Conservation (phyloP, 2,888 invertebrate genomes). For the Nephrotoma flavescens region DNA sequence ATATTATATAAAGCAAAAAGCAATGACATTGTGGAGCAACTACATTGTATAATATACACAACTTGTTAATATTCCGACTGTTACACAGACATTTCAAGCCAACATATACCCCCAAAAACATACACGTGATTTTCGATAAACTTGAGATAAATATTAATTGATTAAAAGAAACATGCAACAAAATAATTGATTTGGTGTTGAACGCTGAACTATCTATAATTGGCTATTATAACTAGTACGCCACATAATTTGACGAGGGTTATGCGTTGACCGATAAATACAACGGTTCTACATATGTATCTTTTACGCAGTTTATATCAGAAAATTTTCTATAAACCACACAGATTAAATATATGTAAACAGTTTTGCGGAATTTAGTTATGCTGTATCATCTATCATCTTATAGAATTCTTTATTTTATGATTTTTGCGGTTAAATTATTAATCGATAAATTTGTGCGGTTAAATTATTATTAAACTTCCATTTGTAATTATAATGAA, state of each 20-base stretch:
- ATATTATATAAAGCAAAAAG: neutral
- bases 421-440: neutral
- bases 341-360: neutral
- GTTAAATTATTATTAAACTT: neutral
- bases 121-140: neutral
- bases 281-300: neutral
- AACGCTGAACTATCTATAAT: neutral
- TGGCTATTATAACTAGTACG: neutral
- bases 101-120: neutral
- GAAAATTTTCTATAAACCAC: neutral
- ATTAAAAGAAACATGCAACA: neutral
- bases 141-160: neutral
- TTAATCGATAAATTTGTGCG: neutral
- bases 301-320: neutral
- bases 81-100: neutral
- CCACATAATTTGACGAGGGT: neutral
- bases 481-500: neutral
- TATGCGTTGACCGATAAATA: neutral
- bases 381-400: neutral
- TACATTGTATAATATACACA: neutral
- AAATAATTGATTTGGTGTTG: neutral
- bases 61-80: neutral
- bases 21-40: neutral
- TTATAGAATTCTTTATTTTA: neutral
- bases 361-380: neutral